phyloP scores from a whole-genome alignment of 2,113 vertebrate species.

The Heptranchias perlo region DNA sequence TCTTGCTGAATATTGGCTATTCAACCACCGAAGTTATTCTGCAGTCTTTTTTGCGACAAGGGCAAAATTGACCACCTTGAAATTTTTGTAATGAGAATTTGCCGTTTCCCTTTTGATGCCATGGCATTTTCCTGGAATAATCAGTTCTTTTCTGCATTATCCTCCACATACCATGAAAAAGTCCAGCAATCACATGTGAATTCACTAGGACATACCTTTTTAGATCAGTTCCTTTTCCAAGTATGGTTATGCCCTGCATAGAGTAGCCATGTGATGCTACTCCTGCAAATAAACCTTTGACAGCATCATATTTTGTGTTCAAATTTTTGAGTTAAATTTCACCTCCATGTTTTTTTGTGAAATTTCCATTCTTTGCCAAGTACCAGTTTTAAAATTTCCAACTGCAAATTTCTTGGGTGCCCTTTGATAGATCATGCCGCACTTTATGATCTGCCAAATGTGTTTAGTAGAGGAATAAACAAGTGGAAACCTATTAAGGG shows the following conservation, averaged over 20 bases:
- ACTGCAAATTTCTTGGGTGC: neutral
- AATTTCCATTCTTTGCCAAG: neutral
- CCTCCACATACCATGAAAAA: conserved; percentile 31
- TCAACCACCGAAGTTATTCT: neutral
- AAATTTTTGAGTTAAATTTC: neutral
- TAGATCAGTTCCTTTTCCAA: neutral
- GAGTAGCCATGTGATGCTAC: neutral
- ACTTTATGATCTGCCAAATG: too few relatives aligned
- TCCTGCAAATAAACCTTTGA: neutral
- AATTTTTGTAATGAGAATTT: neutral
- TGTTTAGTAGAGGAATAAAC: neutral
- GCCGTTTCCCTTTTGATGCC: neutral
- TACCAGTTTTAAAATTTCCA: neutral
- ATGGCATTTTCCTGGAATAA: neutral
- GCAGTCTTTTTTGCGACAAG: neutral
- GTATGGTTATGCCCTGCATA: neutral
- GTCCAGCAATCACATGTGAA: neutral
- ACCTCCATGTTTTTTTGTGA: neutral
- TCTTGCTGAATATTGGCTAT: neutral
- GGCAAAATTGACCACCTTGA: neutral
- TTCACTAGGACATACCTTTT: neutral
- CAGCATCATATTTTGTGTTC: neutral
- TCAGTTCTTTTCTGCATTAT: neutral
- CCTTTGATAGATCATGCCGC: neutral
- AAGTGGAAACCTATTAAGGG: neutral